phyloP scores from a whole-genome alignment of 2,797 vertebrate genomes.

The Sebastes baramenuke region DNA sequence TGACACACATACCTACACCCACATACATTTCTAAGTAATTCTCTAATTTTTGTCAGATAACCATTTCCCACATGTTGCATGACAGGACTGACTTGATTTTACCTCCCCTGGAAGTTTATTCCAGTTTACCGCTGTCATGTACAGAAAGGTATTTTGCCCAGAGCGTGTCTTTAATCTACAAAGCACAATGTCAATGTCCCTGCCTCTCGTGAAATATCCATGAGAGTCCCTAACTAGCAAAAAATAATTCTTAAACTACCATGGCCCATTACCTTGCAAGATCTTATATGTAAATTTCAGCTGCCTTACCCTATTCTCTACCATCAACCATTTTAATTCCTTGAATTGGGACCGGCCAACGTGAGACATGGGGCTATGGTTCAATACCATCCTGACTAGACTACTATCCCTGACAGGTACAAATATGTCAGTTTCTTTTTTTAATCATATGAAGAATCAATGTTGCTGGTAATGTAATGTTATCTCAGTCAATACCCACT shows the following conservation, averaged over 20 bases:
- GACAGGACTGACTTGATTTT: neutral
- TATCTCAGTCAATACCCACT: neutral
- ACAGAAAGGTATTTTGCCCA: neutral
- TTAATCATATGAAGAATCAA: neutral
- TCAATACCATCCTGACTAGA: too few relatives aligned
- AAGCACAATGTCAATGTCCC: neutral
- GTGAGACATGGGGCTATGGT: too few relatives aligned
- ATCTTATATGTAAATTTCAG: too few relatives aligned
- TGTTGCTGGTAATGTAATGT: neutral
- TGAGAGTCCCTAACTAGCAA: neutral
- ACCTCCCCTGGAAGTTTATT: neutral
- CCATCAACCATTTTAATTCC: too few relatives aligned
- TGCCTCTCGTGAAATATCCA: neutral
- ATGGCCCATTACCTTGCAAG: too few relatives aligned
- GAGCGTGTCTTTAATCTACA: neutral
- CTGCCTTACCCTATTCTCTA: too few relatives aligned
- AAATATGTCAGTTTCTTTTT: neutral
- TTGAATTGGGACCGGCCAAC: too few relatives aligned
- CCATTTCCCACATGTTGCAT: neutral
- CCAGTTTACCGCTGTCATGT: neutral
- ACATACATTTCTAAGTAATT: neutral
- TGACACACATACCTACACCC: neutral
- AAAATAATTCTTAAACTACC: too few relatives aligned
- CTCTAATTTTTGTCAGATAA: neutral
- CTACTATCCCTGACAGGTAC: rapidly evolving